Conservation (phyloP, 1,140 invertebrate species). For the Brachionus sp. region DNA sequence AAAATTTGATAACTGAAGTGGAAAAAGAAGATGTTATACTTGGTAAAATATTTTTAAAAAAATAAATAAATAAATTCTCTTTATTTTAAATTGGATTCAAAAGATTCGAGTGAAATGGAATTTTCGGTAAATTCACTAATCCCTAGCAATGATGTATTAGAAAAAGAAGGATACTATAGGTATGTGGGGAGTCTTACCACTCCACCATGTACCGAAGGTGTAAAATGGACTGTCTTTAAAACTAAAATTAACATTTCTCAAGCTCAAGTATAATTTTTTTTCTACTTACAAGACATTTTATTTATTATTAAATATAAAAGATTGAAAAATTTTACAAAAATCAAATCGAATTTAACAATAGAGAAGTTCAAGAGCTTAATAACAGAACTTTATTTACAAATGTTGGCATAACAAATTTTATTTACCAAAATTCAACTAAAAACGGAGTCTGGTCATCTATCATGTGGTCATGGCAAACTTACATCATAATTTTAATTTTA, state of each 20-base stretch:
- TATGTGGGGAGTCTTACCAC: slow-evolving; percentile 86
- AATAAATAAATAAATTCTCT: background rate
- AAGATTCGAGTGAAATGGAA: background rate
- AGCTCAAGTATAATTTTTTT: slow-evolving; percentile 65
- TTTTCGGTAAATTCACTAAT: background rate
- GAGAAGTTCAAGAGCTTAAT: slow-evolving; percentile 16
- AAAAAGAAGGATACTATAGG: slow-evolving; percentile 60
- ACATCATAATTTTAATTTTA: background rate
- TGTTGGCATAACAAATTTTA: too few relatives aligned
- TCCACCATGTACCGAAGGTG: slow-evolving; percentile 80
- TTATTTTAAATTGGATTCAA: too few relatives aligned
- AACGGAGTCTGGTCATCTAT: too few relatives aligned
- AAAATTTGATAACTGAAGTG: background rate
- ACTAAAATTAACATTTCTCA: slow-evolving; percentile 71
- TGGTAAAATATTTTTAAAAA: background rate
- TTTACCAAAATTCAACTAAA: background rate
- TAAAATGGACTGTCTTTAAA: slow-evolving; percentile 82
- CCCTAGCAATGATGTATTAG: background rate
- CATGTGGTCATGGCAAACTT: background rate
- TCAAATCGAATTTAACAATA: slow-evolving; percentile 22
- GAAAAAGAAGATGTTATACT: background rate
- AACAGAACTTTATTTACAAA: background rate
- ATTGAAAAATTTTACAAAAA: slow-evolving; percentile 26
- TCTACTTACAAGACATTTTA: background rate
- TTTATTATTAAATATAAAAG: background rate